These are phyloP conservation scores for Rhizomys pruinosus DNA, from an alignment of 2,113 vertebrate species.

Conservation along the genomic window DNA sequence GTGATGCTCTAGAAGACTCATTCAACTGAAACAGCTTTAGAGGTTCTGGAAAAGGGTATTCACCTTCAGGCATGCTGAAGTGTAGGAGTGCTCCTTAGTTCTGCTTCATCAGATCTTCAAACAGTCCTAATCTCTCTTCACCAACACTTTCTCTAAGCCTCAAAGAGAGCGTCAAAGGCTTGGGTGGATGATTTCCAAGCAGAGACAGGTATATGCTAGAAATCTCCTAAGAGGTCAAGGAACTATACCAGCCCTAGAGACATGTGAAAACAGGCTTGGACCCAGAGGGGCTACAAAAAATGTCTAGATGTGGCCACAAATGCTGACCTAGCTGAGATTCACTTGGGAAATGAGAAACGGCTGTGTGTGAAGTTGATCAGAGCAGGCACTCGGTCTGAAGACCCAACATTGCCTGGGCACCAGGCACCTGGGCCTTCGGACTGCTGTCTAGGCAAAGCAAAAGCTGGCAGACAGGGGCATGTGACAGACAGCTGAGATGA, in stretches of 20 bases:
- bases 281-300: background rate
- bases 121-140: background rate
- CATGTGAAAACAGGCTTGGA: background rate
- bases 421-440: background rate
- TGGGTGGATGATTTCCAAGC: background rate
- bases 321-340: background rate
- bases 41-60: background rate
- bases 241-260: background rate
- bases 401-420: background rate
- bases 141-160: background rate
- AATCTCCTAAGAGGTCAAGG: background rate
- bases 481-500: background rate
- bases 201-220: background rate
- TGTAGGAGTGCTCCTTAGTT: background rate
- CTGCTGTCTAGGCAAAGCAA: background rate
- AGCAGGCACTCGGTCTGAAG: background rate
- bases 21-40: slow-evolving; percentile 22
- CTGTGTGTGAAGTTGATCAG: background rate
- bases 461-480: background rate
- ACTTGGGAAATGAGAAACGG: background rate
- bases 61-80: slow-evolving; percentile 10
- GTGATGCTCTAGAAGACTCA: background rate
- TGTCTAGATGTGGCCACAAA: background rate
- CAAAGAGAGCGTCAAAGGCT: background rate
- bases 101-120: background rate